Conservation (phyloP, 1,140 invertebrate species). For the Drosophila yakuba region DNA sequence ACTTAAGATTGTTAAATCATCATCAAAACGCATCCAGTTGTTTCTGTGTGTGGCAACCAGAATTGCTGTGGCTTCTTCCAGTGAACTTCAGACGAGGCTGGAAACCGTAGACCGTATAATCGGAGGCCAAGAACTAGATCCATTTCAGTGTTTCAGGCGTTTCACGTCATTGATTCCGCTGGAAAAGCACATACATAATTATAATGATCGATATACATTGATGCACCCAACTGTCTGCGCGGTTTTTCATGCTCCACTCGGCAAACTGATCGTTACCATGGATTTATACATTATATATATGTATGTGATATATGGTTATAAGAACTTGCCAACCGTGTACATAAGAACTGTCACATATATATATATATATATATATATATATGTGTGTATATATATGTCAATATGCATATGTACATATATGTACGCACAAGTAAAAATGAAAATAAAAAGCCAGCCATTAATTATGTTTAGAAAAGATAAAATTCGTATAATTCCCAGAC, state of each 20-base stretch:
- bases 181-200: conserved; percentile 22
- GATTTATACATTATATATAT: no score
- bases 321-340: no score
- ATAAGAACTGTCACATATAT: not conserved
- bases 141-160: conserved; percentile 18
- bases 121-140: conserved; percentile 38
- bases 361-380: conserved; percentile 3
- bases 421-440: conserved; percentile 10
- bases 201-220: conserved; percentile 20
- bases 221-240: conserved; percentile 20
- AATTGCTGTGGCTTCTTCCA: conserved; percentile 29
- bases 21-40: not conserved
- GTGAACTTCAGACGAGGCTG: conserved; percentile 26
- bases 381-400: conserved; percentile 9
- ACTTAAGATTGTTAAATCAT: not conserved
- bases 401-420: conserved; percentile 3
- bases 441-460: conserved; percentile 24
- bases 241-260: conserved; percentile 52
- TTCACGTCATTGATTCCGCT: conserved; percentile 48
- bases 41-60: not conserved
- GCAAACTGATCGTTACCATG: conserved; percentile 40
- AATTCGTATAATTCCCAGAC: conserved; percentile 43
- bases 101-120: conserved; percentile 15
- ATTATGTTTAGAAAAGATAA: conserved; percentile 40
- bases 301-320: no score